phyloP scores from a whole-genome alignment of 2,888 invertebrate genomes.

The Xestia rhomboidea region DNA sequence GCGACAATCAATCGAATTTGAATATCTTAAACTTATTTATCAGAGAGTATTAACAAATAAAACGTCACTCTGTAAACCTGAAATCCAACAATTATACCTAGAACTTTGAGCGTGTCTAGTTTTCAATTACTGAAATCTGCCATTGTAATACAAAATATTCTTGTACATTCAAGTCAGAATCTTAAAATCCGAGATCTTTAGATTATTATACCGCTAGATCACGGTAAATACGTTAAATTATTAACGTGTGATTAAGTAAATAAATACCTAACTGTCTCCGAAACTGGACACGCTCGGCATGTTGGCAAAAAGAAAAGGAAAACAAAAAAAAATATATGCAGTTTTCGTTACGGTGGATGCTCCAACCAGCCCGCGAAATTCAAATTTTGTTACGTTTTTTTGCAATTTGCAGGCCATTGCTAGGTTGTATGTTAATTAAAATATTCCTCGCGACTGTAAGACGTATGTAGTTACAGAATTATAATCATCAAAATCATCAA shows the following conservation, averaged over 20 bases:
- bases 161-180: neutral
- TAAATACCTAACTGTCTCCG: neutral
- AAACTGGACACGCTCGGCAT: slow-evolving; percentile 10
- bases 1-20: slow-evolving; percentile 5
- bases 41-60: neutral
- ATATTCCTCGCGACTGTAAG: too few species aligned
- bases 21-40: slow-evolving; percentile 12
- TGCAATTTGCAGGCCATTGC: too few species aligned
- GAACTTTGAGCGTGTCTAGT: slow-evolving; percentile 16
- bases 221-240: neutral
- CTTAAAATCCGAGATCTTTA: neutral
- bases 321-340: neutral
- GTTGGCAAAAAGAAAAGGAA: neutral
- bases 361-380: too few species aligned
- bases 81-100: slow-evolving; percentile 25
- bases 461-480: too few species aligned
- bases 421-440: too few species aligned
- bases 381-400: too few species aligned
- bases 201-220: neutral
- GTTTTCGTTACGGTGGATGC: too few species aligned
- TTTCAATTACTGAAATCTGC: neutral
- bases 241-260: neutral
- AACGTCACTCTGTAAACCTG: neutral
- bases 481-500: too few species aligned
- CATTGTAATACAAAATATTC: neutral